These are phyloP conservation scores for Melanerpes formicivorus DNA, from an alignment of 2,113 vertebrate species.

Conservation along the genomic window DNA sequence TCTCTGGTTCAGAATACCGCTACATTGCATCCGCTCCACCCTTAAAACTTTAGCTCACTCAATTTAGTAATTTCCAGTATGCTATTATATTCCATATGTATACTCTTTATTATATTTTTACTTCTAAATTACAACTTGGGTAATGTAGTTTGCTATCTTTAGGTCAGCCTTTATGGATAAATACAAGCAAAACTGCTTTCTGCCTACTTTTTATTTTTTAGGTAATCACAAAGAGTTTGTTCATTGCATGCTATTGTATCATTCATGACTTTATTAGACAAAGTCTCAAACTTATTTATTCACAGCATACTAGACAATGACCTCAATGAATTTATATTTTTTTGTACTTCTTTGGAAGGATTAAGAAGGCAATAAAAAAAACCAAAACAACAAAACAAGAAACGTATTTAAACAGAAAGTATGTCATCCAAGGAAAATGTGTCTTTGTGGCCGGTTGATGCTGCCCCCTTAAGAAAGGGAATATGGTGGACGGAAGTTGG, in stretches of 20 bases:
- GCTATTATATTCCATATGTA: not conserved
- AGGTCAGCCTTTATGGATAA: not conserved
- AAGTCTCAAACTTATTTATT: not conserved
- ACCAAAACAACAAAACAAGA: not conserved
- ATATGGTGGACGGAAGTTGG: too few relatives aligned
- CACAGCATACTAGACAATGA: not conserved
- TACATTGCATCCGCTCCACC: not conserved
- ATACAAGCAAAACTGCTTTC: not conserved
- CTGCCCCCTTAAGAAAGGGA: too few relatives aligned
- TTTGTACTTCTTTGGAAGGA: not conserved
- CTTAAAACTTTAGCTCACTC: not conserved
- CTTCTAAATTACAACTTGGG: not conserved
- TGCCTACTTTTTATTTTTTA: not conserved
- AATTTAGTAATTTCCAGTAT: not conserved
- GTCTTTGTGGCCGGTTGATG: too few relatives aligned
- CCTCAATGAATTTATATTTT: not conserved
- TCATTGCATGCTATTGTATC: fast-evolving
- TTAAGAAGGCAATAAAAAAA: not conserved
- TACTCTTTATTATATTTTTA: not conserved
- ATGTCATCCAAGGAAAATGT: not conserved
- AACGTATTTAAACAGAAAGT: not conserved
- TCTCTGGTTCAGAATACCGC: not conserved
- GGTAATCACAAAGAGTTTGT: not conserved
- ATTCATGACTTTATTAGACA: not conserved
- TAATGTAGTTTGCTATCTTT: not conserved